These are phyloP conservation scores for Sebastes jordani DNA, from an alignment of 2,797 vertebrate species.

Conservation along the genomic window DNA sequence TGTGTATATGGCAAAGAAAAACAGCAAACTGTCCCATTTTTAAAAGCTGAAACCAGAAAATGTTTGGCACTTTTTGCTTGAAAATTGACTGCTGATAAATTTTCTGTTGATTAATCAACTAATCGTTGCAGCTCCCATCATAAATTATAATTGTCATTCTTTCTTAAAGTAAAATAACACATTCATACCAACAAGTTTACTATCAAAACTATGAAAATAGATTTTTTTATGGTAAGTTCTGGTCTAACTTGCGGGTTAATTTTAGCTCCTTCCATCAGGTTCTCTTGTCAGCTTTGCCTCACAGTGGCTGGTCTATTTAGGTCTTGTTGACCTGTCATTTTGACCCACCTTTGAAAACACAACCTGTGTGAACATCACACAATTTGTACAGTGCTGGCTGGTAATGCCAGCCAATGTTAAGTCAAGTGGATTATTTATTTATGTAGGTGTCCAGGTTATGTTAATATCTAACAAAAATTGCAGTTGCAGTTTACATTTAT, in stretches of 20 bases:
- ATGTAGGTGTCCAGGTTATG: not conserved
- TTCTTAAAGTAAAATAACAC: not conserved
- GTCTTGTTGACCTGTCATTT: conserved; percentile 39
- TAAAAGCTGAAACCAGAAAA: not conserved
- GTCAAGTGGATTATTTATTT: not conserved
- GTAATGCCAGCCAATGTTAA: not conserved
- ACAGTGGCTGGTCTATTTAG: conserved; percentile 38
- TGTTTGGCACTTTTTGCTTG: not conserved
- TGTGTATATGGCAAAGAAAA: not conserved
- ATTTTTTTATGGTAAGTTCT: not conserved
- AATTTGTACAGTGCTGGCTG: not conserved
- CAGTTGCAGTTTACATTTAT: too few species aligned
- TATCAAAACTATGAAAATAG: not conserved
- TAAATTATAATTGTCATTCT: not conserved
- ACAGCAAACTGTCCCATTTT: not conserved
- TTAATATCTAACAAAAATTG: not conserved
- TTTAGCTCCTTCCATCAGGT: conserved; percentile 35
- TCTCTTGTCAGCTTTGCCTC: conserved; percentile 3
- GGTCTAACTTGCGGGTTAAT: not conserved
- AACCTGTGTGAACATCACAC: not conserved
- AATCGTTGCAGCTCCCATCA: not conserved
- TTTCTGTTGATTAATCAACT: not conserved
- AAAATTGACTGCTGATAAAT: not conserved
- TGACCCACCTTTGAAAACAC: conserved; percentile 25
- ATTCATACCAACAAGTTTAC: not conserved